phyloP scores from a whole-genome alignment of 2,797 vertebrate species.

The Paedocypris micromegethes region DNA sequence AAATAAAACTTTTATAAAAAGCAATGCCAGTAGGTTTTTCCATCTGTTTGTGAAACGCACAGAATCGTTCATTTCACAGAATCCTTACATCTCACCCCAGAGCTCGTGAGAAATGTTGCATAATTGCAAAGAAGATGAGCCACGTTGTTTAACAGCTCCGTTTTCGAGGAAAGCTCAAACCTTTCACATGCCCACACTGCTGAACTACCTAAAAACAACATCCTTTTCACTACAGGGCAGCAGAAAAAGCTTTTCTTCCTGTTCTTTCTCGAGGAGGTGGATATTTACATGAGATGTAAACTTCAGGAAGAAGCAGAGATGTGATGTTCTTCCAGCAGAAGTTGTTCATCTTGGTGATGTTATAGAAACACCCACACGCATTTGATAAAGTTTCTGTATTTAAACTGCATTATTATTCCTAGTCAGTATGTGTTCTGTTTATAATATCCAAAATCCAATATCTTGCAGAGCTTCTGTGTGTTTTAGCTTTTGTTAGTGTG shows the following conservation, averaged over 20 bases:
- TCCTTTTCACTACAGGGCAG: conserved; percentile 19
- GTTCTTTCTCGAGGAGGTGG: conserved; percentile 62
- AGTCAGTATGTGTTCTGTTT: no score
- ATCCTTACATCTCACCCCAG: conserved; percentile 29
- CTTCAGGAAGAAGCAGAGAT: conserved; percentile 63
- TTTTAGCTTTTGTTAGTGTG: no score
- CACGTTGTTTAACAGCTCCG: conserved; percentile 33
- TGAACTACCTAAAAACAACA: conserved; percentile 34
- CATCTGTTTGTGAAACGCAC: no score
- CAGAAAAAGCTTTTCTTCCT: conserved; percentile 24
- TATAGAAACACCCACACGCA: conserved; percentile 66
- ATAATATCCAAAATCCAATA: no score
- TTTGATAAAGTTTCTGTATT: conserved; percentile 22
- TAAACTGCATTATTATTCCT: not conserved
- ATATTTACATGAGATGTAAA: conserved; percentile 72
- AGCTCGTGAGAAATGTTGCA: conserved; percentile 35
- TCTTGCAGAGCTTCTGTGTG: no score
- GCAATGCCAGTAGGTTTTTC: no score
- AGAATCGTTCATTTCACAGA: not conserved
- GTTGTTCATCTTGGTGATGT: conserved; percentile 41
- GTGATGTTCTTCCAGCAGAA: conserved; percentile 50
- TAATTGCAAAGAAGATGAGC: conserved; percentile 33
- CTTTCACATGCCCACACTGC: conserved; percentile 30
- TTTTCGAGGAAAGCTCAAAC: conserved; percentile 31
- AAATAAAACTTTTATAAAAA: no score